phyloP scores from a whole-genome alignment of 2,888 invertebrate genomes.

The Timandra comae region DNA sequence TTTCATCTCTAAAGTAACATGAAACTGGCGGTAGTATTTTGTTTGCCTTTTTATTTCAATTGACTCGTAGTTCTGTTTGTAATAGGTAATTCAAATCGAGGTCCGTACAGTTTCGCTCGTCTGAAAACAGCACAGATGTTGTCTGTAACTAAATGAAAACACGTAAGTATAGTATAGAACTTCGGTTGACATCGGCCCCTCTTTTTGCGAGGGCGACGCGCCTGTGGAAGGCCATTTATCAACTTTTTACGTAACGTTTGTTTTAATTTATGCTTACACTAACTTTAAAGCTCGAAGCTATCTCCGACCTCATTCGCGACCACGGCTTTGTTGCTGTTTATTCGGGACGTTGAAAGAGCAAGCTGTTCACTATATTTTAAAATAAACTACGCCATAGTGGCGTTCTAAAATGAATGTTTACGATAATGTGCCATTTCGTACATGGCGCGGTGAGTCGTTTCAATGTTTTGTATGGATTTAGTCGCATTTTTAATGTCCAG shows the following conservation, averaged over 20 bases:
- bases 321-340: conserved; percentile 56
- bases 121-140: conserved; percentile 66
- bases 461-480: conserved; percentile 17
- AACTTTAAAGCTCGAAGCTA: conserved; percentile 62
- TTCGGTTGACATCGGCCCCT: conserved; percentile 59
- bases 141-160: conserved; percentile 64
- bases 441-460: conserved; percentile 21
- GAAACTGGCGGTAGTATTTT: too few relatives aligned
- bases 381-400: conserved; percentile 29
- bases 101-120: too few relatives aligned
- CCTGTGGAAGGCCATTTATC: conserved; percentile 70
- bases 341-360: conserved; percentile 32
- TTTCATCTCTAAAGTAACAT: too few relatives aligned
- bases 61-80: too few relatives aligned
- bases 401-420: conserved; percentile 34
- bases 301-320: conserved; percentile 66
- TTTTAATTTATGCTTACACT: conserved; percentile 74
- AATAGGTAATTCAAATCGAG: too few relatives aligned
- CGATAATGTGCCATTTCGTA: conserved; percentile 29
- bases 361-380: conserved; percentile 41
- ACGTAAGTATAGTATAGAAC: conserved; percentile 52
- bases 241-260: conserved; percentile 73
- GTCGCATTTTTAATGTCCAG: conserved; percentile 15
- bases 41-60: too few relatives aligned
- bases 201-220: conserved; percentile 68